phyloP scores from a whole-genome alignment of 2,888 invertebrate species.

The Diploptera punctata region DNA sequence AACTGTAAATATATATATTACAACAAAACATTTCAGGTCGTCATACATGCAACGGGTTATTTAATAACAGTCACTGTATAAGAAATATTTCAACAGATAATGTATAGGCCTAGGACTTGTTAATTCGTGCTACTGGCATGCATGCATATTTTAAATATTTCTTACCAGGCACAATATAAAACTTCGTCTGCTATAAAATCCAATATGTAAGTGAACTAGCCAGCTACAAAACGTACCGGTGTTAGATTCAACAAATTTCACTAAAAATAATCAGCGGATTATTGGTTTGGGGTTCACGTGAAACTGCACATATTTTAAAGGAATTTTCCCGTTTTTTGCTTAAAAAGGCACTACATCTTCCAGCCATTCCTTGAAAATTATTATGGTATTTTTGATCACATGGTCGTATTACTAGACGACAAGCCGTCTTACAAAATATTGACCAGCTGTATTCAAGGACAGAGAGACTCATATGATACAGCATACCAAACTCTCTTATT shows the following conservation, averaged over 20 bases:
- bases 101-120: too few species aligned
- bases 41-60: too few species aligned
- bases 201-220: neutral
- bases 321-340: neutral
- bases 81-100: too few species aligned
- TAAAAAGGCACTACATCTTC: neutral
- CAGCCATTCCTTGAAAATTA: neutral
- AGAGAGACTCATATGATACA: neutral
- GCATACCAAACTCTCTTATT: neutral
- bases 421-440: neutral
- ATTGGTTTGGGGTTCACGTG: neutral
- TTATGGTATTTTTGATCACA: neutral
- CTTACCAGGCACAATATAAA: neutral
- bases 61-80: too few species aligned
- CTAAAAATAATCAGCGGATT: neutral
- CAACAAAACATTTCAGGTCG: too few species aligned
- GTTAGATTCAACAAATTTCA: neutral
- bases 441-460: neutral
- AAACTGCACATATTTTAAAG: neutral
- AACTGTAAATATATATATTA: too few species aligned
- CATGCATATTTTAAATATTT: neutral
- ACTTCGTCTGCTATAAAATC: conserved; percentile 3
- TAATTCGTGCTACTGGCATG: too few species aligned
- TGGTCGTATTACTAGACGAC: neutral
- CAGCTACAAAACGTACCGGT: neutral